Evolutionary conservation across 2,797 vertebrate species (phyloP).

Genomic region (Lutjanus argentimaculatus): DNA sequence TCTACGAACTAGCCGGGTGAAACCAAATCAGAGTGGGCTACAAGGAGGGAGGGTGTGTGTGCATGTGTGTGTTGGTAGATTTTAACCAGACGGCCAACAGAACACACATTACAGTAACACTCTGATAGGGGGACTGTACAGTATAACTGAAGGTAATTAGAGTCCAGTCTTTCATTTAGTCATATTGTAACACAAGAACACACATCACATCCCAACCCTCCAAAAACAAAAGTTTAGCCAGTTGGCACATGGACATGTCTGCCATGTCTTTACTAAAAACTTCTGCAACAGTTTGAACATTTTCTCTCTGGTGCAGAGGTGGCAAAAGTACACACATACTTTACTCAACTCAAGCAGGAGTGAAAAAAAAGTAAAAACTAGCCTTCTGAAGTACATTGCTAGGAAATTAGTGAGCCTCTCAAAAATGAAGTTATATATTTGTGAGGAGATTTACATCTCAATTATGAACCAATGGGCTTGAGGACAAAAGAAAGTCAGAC

Average conservation of each 20-base stretch:
- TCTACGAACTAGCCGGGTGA: conserved; percentile 75
- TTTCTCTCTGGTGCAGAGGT: too few species aligned
- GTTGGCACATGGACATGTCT: neutral
- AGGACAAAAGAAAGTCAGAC: too few species aligned
- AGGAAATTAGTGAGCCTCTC: too few species aligned
- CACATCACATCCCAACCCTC: conserved; percentile 16
- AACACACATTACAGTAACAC: conserved; percentile 6
- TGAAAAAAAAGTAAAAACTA: too few species aligned
- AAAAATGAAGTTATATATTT: too few species aligned
- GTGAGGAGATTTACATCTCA: too few species aligned
- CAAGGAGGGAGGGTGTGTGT: conserved; percentile 9
- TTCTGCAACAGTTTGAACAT: too few species aligned
- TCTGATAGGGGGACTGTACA: conserved; percentile 36
- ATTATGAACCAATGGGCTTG: too few species aligned
- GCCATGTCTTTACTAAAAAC: neutral
- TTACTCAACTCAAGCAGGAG: too few species aligned
- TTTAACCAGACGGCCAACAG: conserved; percentile 34
- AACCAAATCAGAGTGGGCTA: conserved; percentile 59
- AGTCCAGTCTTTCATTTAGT: conserved; percentile 37
- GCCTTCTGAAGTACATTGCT: too few species aligned
- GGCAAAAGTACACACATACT: too few species aligned
- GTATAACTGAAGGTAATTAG: conserved; percentile 66
- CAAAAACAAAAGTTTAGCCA: conserved; percentile 23
- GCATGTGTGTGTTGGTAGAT: conserved; percentile 28
- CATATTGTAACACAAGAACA: conserved; percentile 4